These are phyloP conservation scores for Chlorodrepanis virens DNA, from an alignment of 2,113 vertebrate species.

Conservation along the genomic window DNA sequence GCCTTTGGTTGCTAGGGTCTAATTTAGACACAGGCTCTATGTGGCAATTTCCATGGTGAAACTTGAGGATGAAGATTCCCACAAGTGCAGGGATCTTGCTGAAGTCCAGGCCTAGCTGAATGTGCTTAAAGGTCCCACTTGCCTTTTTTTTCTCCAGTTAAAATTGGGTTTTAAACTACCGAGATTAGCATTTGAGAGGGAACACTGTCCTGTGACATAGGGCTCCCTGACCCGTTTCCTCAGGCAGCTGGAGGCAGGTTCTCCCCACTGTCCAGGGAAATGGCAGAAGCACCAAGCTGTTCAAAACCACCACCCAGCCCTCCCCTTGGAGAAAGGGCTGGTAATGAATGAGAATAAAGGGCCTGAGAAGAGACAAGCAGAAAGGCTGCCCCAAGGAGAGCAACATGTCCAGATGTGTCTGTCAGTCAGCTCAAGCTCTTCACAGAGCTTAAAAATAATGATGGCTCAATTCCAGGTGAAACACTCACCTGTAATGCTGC, in stretches of 20 bases:
- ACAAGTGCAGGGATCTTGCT: background rate
- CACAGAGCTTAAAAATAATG: background rate
- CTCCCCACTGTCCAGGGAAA: background rate
- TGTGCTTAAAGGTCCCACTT: background rate
- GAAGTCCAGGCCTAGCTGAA: background rate
- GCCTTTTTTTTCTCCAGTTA: background rate
- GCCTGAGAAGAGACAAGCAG: background rate
- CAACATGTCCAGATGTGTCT: background rate
- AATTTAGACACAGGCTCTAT: background rate
- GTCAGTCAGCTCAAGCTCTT: background rate
- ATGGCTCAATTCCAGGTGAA: slow-evolving; percentile 7
- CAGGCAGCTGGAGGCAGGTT: background rate
- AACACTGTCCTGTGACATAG: background rate
- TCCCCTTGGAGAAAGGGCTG: background rate
- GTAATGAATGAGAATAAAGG: background rate
- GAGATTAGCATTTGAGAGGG: background rate
- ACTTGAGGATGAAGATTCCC: background rate
- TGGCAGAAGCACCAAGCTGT: background rate
- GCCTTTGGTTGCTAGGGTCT: background rate
- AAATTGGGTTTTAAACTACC: background rate
- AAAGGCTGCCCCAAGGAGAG: slow-evolving; percentile 14
- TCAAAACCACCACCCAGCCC: background rate
- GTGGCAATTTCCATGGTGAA: background rate
- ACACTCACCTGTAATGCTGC: background rate
- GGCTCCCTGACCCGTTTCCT: background rate